Evolutionary conservation across 1,140 invertebrate species (phyloP).

Genomic region (Centruroides vittatus): DNA sequence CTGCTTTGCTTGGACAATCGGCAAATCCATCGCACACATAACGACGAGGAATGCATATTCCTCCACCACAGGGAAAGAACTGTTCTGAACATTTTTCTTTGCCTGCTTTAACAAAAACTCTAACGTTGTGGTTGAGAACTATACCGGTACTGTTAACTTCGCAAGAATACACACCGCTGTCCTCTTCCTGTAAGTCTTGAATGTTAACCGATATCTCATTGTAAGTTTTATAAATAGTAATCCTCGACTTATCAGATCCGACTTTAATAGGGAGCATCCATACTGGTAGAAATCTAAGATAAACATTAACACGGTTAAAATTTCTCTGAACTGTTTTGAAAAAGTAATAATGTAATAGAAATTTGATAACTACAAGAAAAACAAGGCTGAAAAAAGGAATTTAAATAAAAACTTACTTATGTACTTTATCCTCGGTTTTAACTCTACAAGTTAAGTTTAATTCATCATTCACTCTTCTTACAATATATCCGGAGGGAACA

Average conservation of each 20-base stretch:
- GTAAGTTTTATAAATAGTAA: conserved; percentile 6
- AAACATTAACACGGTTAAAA: too few species aligned
- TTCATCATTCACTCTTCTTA: too few species aligned
- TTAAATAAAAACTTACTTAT: too few species aligned
- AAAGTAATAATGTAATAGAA: too few species aligned
- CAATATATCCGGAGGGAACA: too few species aligned
- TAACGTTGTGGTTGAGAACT: conserved; percentile 2
- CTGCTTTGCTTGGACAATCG: conserved; percentile 68
- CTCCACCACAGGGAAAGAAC: conserved; percentile 47
- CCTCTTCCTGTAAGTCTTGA: conserved; percentile 22
- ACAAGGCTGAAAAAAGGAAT: too few species aligned
- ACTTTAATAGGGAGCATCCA: too few species aligned
- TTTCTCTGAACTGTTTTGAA: too few species aligned
- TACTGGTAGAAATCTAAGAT: too few species aligned
- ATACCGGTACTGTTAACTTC: conserved; percentile 51
- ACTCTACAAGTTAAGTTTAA: too few species aligned
- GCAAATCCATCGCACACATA: conserved; percentile 81
- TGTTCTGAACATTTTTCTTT: conserved; percentile 28
- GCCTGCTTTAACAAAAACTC: conserved; percentile 7
- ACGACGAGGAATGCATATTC: conserved; percentile 74
- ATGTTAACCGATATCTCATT: conserved; percentile 7
- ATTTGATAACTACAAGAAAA: too few species aligned
- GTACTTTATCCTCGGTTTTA: too few species aligned
- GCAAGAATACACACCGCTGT: conserved; percentile 59
- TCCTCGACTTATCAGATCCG: not conserved